Evolutionary conservation across 2,888 invertebrate species (phyloP).

Genomic region (Julus scandinavius): DNA sequence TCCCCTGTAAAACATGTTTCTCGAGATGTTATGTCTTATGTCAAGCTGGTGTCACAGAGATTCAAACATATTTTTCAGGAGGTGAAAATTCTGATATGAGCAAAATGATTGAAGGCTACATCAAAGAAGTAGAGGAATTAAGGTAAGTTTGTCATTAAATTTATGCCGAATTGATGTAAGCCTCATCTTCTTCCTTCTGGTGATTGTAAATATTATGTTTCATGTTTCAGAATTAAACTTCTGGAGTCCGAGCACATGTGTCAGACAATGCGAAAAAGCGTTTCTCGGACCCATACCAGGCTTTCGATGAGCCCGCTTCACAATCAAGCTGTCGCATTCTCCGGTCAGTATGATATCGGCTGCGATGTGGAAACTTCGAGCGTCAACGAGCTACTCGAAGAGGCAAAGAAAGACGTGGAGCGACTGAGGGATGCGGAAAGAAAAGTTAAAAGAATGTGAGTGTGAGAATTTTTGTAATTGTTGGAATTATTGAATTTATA

Average conservation of each 20-base stretch:
- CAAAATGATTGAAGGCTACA: conserved; percentile 82
- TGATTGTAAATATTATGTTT: too few relatives aligned
- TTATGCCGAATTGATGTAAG: not conserved
- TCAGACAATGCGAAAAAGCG: conserved; percentile 72
- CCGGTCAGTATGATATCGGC: conserved; percentile 60
- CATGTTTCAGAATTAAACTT: conserved; percentile 74
- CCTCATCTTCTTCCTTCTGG: too few relatives aligned
- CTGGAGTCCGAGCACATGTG: conserved; percentile 87
- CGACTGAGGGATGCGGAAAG: conserved; percentile 60
- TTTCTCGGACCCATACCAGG: conserved; percentile 57
- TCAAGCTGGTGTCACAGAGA: too few relatives aligned
- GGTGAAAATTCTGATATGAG: conserved; percentile 71
- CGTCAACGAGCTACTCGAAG: conserved; percentile 72
- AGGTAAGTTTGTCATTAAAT: conserved; percentile 65
- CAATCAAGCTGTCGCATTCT: conserved; percentile 57
- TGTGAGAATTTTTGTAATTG: not conserved
- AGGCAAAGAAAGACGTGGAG: conserved; percentile 82
- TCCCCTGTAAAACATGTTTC: too few relatives aligned
- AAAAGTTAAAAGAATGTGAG: not conserved
- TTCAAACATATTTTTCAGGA: conserved; percentile 55
- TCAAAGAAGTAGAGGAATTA: conserved; percentile 90
- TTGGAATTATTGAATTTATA: not conserved
- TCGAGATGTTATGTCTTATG: too few relatives aligned
- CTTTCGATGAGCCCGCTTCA: conserved; percentile 60
- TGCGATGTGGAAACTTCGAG: conserved; percentile 66